These are phyloP conservation scores for Zelostemma sp. DNA, from an alignment of 1,140 invertebrate genomes.

Conservation along the genomic window DNA sequence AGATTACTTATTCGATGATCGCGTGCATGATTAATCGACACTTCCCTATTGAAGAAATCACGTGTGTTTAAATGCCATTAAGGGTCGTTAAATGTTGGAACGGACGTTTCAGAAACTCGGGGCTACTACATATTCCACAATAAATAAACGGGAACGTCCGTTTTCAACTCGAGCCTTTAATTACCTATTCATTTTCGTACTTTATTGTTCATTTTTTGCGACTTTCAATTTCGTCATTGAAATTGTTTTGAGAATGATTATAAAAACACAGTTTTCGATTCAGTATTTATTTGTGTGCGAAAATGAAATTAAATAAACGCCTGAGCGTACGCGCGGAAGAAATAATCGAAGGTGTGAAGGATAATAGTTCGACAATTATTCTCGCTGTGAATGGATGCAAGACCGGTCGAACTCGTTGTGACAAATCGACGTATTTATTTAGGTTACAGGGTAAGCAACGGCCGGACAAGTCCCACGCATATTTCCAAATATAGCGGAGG, in stretches of 20 bases:
- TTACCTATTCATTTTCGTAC: background rate
- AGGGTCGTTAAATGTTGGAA: conserved; percentile 30
- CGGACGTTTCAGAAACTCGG: background rate
- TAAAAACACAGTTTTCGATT: too few relatives aligned
- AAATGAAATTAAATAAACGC: too few relatives aligned
- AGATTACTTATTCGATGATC: conserved; percentile 35
- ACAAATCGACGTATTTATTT: conserved; percentile 49
- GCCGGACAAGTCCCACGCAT: conserved; percentile 41
- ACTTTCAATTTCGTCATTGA: too few relatives aligned
- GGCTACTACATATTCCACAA: too few relatives aligned
- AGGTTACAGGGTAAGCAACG: conserved; percentile 50
- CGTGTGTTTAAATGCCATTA: conserved; percentile 29
- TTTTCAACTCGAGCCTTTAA: background rate
- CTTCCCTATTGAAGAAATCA: conserved; percentile 19
- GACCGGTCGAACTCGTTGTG: conserved; percentile 31
- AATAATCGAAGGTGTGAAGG: background rate
- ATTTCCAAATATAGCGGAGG: conserved; percentile 38
- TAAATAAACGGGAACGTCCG: too few relatives aligned
- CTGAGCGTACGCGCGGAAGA: background rate
- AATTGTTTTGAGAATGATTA: too few relatives aligned
- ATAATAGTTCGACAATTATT: conserved; percentile 22
- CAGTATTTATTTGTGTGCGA: background rate
- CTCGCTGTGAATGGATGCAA: conserved; percentile 23
- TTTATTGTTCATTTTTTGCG: too few relatives aligned
- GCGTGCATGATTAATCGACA: conserved; percentile 35